These are phyloP conservation scores for Cryptophagus acutangulus DNA, from an alignment of 2,888 invertebrate genomes.

Conservation along the genomic window DNA sequence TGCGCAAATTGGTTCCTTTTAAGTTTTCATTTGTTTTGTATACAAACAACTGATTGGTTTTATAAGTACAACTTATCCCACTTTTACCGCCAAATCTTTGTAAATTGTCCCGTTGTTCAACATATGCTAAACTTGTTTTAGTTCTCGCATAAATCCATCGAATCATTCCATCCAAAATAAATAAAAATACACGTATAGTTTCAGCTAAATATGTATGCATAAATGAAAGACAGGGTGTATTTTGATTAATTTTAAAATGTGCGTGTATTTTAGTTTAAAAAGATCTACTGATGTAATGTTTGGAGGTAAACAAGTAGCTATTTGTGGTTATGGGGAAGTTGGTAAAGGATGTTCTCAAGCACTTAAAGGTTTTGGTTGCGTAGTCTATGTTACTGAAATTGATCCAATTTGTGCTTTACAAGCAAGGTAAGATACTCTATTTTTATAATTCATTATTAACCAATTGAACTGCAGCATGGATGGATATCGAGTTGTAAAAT, in stretches of 20 bases:
- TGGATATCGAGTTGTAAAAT: constrained; percentile 89
- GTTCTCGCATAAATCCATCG: too few species aligned
- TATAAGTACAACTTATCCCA: too few species aligned
- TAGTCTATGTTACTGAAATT: constrained; percentile 90
- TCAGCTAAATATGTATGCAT: too few species aligned
- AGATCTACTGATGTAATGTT: constrained; percentile 95
- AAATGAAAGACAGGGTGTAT: constrained; percentile 8
- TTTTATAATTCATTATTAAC: constrained; percentile 18
- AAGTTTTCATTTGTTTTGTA: too few species aligned
- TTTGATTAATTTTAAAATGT: constrained; percentile 9
- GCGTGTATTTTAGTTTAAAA: constrained; percentile 53
- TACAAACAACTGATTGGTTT: too few species aligned
- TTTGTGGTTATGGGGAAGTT: constrained; percentile 96
- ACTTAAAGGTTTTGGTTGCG: constrained; percentile 88
- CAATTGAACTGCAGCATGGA: constrained; percentile 94
- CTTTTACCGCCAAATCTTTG: too few species aligned
- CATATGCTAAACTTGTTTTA: too few species aligned
- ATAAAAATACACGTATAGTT: too few species aligned
- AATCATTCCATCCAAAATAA: too few species aligned
- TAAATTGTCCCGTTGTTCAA: too few species aligned
- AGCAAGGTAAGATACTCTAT: constrained; percentile 62
- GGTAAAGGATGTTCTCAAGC: constrained; percentile 97
- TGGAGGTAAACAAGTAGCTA: constrained; percentile 92
- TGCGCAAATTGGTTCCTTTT: too few species aligned
- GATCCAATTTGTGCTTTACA: constrained; percentile 97